A percentile compares a stretch with the other conserved stretches of the same genome.
These are phyloP conservation scores for Gobiocypris rarus DNA, from an alignment of 2,113 vertebrate genomes.

Conservation along the genomic window DNA sequence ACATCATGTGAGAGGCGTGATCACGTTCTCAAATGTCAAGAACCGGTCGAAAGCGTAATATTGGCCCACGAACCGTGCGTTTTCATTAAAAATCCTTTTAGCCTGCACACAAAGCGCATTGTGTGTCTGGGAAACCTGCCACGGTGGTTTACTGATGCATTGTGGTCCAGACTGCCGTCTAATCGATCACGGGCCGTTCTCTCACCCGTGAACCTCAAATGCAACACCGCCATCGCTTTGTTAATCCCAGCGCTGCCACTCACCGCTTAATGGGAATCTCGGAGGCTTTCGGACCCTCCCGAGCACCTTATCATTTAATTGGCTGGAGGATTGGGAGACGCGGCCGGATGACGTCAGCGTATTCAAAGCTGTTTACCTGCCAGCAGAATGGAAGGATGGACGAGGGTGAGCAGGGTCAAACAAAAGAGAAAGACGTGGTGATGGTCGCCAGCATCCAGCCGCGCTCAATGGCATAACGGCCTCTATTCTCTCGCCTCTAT, in stretches of 20 bases:
- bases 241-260: conserved; percentile 38
- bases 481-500: conserved; percentile 40
- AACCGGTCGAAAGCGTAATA: neutral
- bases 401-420: conserved; percentile 1
- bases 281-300: conserved; percentile 20
- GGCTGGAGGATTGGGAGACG: conserved; percentile 51
- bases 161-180: neutral
- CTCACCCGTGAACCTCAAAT: neutral
- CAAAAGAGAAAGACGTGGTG: neutral
- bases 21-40: neutral
- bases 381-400: neutral
- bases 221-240: conserved; percentile 24
- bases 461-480: conserved; percentile 36
- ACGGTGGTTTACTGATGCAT: conserved; percentile 16
- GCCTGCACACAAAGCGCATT: conserved; percentile 13
- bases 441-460: conserved; percentile 13
- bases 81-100: conserved; percentile 10
- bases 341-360: conserved; percentile 36
- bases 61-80: neutral
- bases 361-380: conserved; percentile 54
- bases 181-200: neutral
- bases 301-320: conserved; percentile 60
- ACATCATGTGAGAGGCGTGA: no score
- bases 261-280: conserved; percentile 33
- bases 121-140: conserved; percentile 10